Evolutionary conservation across 23 tunicate species (phyloP).

Genomic region (Ciona savignyi): DNA sequence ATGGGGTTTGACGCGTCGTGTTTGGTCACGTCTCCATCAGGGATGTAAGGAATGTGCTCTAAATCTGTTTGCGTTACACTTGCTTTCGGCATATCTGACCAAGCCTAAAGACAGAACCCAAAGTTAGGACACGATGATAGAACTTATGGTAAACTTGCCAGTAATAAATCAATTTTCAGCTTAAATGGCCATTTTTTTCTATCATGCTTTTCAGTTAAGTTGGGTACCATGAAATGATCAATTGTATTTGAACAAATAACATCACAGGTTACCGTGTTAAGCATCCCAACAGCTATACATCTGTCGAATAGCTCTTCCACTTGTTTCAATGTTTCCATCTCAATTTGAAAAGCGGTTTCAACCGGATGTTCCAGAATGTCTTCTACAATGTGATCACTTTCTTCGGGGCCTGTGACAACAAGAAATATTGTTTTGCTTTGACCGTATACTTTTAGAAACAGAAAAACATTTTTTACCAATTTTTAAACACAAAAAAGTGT

Average conservation of each 20-base stretch:
- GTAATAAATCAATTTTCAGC: no score
- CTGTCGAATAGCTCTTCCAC: conserved; percentile 61
- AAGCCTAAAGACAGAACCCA: no score
- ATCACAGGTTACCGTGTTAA: conserved; percentile 33
- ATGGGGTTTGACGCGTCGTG: conserved; percentile 59
- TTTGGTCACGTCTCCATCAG: conserved; percentile 18
- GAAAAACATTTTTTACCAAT: no score
- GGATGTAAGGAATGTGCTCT: conserved; percentile 35
- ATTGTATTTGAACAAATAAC: not conserved
- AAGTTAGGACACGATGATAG: no score
- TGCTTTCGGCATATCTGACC: conserved; percentile 27
- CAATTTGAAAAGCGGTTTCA: conserved; percentile 46
- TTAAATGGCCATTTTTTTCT: no score
- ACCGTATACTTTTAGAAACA: no score
- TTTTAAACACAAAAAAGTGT: no score
- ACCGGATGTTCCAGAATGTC: conserved; percentile 19
- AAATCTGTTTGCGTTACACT: conserved; percentile 28
- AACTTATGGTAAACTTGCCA: no score
- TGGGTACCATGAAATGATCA: not conserved
- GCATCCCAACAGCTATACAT: conserved; percentile 47
- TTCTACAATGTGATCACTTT: not conserved
- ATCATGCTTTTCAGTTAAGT: no score
- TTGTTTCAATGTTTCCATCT: conserved; percentile 50
- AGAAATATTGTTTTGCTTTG: conserved; percentile 23
- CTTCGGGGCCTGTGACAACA: not conserved